Percentiles rank a stretch among this genome's conserved stretches.
Evolutionary conservation across 1,140 invertebrate genomes (phyloP).

Genomic region (Drosophila oshimai): DNA sequence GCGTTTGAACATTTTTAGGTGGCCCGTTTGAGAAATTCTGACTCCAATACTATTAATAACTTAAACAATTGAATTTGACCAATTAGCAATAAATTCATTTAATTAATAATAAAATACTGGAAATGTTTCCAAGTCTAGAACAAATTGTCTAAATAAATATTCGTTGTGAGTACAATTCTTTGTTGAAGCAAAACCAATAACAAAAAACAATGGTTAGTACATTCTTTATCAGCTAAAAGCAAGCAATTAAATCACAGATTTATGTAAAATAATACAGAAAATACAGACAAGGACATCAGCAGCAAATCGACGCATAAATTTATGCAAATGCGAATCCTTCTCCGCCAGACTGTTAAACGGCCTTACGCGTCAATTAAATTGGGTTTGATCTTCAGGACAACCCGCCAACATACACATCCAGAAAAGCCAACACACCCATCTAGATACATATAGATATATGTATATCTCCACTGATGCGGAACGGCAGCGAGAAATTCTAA

Average conservation of each 20-base stretch:
- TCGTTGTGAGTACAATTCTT: neutral
- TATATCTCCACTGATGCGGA: conserved; percentile 26
- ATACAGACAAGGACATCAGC: neutral
- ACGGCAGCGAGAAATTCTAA: conserved; percentile 57
- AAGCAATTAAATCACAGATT: conserved; percentile 34
- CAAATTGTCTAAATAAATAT: neutral
- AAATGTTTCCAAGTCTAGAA: neutral
- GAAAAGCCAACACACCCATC: neutral
- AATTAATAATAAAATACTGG: no score
- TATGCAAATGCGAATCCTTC: conserved; percentile 56
- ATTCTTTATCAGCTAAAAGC: neutral
- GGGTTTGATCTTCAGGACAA: conserved; percentile 7
- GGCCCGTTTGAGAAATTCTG: no score
- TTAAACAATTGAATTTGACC: neutral
- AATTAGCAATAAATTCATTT: neutral
- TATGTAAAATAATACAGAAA: conserved; percentile 23
- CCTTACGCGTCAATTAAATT: conserved; percentile 66
- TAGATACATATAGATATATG: no score
- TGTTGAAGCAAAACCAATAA: neutral
- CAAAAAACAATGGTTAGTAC: neutral
- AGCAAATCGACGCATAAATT: conserved; percentile 41
- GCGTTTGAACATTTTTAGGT: no score
- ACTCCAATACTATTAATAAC: neutral
- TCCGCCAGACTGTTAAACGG: conserved; percentile 67
- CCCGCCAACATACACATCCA: neutral